phyloP scores from a whole-genome alignment of 1,140 invertebrate genomes.

The Heliothis virescens region DNA sequence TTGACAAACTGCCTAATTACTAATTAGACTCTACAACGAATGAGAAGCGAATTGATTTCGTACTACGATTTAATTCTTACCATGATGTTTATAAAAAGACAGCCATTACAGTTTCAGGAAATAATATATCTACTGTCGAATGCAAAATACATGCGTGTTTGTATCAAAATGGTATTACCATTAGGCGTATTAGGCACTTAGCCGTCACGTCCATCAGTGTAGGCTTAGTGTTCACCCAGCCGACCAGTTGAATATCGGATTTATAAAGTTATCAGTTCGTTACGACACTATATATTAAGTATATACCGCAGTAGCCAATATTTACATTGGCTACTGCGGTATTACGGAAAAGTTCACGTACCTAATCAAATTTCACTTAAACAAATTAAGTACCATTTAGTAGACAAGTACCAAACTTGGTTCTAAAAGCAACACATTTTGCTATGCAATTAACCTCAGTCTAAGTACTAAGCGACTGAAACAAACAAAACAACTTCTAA shows the following conservation, averaged over 20 bases:
- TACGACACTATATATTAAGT: too few species aligned
- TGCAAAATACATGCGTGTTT: neutral
- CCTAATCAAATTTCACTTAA: too few species aligned
- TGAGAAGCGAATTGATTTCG: too few species aligned
- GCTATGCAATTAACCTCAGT: neutral
- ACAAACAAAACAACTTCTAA: neutral
- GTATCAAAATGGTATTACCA: conserved; percentile 1
- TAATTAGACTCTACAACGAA: too few species aligned
- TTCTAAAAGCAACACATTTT: neutral
- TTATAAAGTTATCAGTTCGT: too few species aligned
- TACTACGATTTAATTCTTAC: too few species aligned
- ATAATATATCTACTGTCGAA: neutral
- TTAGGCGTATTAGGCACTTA: conserved; percentile 2
- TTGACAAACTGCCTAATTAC: too few species aligned
- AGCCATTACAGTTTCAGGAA: neutral
- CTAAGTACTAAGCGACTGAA: neutral
- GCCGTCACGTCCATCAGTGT: conserved; percentile 4
- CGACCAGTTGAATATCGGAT: neutral
- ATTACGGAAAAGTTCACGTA: too few species aligned
- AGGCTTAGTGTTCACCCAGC: neutral
- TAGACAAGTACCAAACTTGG: too few species aligned
- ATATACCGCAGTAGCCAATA: too few species aligned
- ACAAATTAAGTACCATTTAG: too few species aligned
- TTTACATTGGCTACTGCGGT: too few species aligned
- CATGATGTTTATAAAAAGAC: neutral